phyloP scores from a whole-genome alignment of 2,888 invertebrate species.

The Tipula vernalis region DNA sequence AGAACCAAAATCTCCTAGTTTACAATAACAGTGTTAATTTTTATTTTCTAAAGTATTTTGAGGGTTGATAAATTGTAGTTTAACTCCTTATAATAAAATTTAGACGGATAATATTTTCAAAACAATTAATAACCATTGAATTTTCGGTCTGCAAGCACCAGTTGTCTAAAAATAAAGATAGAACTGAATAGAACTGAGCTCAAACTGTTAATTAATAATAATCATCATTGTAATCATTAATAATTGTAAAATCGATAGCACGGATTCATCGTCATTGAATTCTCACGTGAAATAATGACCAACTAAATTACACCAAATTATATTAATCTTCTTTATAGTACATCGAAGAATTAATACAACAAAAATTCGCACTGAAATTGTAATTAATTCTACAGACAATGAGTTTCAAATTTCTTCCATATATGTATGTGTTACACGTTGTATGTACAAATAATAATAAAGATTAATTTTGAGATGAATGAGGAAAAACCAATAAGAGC shows the following conservation, averaged over 20 bases:
- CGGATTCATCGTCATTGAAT: not conserved
- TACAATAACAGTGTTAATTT: too few species aligned
- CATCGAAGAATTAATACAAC: not conserved
- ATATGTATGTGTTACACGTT: not conserved
- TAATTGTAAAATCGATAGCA: not conserved
- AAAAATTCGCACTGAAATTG: not conserved
- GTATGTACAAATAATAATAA: not conserved
- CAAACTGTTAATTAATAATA: not conserved
- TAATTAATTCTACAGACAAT: not conserved
- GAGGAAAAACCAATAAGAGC: not conserved
- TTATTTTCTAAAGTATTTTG: too few species aligned
- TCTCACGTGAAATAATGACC: not conserved
- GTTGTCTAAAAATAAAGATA: not conserved
- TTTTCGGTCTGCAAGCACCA: too few species aligned
- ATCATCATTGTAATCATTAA: not conserved
- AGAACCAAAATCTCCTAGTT: too few species aligned
- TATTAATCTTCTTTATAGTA: not conserved
- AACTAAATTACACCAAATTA: not conserved
- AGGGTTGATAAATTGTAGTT: too few species aligned
- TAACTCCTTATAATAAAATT: too few species aligned
- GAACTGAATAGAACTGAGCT: not conserved
- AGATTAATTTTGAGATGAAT: not conserved
- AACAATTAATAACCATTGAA: too few species aligned
- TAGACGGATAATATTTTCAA: too few species aligned
- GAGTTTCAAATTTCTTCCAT: not conserved